Evolutionary conservation across 2,113 vertebrate species (phyloP).

Genomic region (Aythya baeri): DNA sequence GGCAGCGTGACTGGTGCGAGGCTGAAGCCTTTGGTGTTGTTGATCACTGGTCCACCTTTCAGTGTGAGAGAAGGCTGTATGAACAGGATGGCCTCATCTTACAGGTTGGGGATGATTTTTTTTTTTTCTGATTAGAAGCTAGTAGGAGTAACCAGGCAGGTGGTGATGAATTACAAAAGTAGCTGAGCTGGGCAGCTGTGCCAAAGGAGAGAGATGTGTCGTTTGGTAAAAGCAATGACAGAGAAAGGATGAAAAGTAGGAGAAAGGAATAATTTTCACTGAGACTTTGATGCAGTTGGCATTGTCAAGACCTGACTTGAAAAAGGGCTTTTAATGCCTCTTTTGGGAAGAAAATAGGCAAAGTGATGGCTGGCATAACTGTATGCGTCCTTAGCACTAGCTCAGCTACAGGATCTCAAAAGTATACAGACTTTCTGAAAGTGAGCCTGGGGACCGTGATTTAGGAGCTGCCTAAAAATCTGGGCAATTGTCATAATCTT

Average conservation of each 20-base stretch:
- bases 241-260: neutral
- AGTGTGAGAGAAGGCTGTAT: neutral
- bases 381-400: neutral
- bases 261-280: neutral
- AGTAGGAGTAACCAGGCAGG: neutral
- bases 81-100: slow-evolving; percentile 27
- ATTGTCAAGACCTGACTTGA: neutral
- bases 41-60: neutral
- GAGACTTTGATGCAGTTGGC: neutral
- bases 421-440: neutral
- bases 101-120: slow-evolving; percentile 12
- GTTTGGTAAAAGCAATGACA: neutral
- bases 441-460: neutral
- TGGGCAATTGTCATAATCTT: neutral
- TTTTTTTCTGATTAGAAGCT: neutral
- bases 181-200: neutral
- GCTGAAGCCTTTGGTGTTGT: neutral
- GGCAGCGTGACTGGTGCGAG: slow-evolving; percentile 16
- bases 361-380: neutral
- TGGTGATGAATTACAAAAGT: neutral
- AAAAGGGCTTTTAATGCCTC: neutral
- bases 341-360: neutral
- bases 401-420: neutral
- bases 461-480: neutral
- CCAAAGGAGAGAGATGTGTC: neutral